Evolutionary conservation across 2,888 invertebrate species (phyloP).

Genomic region (Philhelius pedissequus): DNA sequence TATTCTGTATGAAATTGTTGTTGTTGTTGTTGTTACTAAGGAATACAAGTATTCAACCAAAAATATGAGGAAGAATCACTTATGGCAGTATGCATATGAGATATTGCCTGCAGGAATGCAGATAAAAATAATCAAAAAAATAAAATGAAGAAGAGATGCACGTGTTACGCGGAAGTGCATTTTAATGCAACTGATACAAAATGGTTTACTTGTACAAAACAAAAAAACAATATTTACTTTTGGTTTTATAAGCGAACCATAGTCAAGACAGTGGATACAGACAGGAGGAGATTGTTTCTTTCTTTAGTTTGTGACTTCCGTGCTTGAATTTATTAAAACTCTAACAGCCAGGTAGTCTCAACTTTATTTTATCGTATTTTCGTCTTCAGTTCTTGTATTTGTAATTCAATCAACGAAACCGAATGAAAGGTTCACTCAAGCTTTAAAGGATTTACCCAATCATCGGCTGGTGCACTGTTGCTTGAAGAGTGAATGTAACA

Average conservation of each 20-base stretch:
- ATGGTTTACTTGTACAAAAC: neutral
- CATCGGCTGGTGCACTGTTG: too few species aligned
- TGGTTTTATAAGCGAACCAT: neutral
- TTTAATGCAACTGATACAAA: neutral
- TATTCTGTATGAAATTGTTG: too few species aligned
- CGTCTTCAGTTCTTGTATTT: too few species aligned
- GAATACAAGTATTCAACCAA: neutral
- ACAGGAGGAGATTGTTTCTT: too few species aligned
- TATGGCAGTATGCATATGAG: neutral
- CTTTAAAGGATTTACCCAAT: too few species aligned
- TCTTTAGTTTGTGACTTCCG: neutral
- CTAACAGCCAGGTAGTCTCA: too few species aligned
- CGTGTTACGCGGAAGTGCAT: constrained; percentile 19
- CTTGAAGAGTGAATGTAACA: too few species aligned
- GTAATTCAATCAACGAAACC: too few species aligned
- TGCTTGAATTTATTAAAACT: too few species aligned
- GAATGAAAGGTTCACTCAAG: too few species aligned
- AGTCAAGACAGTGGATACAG: too few species aligned
- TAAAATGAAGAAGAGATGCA: constrained; percentile 4
- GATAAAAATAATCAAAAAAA: neutral
- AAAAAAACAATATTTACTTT: neutral
- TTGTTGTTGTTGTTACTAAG: neutral
- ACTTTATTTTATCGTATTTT: too few species aligned
- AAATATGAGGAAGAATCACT: constrained; percentile 6
- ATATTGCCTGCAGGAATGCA: neutral